Evolutionary conservation across 1,140 invertebrate species (phyloP), one percentile per base, ranked within the genome.

Genomic region (Drosophila tristis): DNA sequence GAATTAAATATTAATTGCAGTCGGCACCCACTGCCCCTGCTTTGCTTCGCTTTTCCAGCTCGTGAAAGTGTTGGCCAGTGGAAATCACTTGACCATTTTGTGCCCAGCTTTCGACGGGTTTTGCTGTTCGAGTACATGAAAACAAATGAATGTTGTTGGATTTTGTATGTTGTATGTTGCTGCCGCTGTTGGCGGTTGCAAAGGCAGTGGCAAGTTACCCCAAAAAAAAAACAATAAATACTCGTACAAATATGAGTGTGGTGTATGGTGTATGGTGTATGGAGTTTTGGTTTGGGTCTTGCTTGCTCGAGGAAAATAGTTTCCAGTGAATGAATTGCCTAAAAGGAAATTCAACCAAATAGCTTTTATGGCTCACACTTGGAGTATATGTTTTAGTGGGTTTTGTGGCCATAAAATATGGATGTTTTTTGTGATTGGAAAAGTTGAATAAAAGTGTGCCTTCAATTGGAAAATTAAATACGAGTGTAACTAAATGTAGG

Each of bases 11-110:
- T 82, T 89, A 87, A 87, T 87, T 87, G 82, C 71, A 35, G 64
- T 43, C 43, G 48, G 53, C 64, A 66, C 60, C 77, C 60, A 64
- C 63, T 48, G 26, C 43, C 45, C 39, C 51, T 59, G 9, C 44
- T 43, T 54, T 29, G 50, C 39, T 63, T 50, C 53, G 51, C 45
- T 31, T 67, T 70, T 68, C 48, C 35, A 35, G 67, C 45, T 82
- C 82, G 84, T 89, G 82, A 87, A 87, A 87, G 82, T 75, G 84
- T 58, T 59, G 84, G 74, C 65, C 75, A 60, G 71, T 87, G 75
- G 84, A 87, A 87, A 87, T 75, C 84, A 82, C 80, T 87, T 87
- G 82, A 89, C 78, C 82, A 87, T 86, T 81, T 87, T 72, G 61
- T 62, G 66, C 64, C 51, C 62, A 87, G 84, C 82, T 86, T 87